Percentiles rank a stretch among this genome's conserved stretches.
Evolutionary conservation across 2,797 vertebrate genomes (phyloP).

Genomic region (Sebastes minor): DNA sequence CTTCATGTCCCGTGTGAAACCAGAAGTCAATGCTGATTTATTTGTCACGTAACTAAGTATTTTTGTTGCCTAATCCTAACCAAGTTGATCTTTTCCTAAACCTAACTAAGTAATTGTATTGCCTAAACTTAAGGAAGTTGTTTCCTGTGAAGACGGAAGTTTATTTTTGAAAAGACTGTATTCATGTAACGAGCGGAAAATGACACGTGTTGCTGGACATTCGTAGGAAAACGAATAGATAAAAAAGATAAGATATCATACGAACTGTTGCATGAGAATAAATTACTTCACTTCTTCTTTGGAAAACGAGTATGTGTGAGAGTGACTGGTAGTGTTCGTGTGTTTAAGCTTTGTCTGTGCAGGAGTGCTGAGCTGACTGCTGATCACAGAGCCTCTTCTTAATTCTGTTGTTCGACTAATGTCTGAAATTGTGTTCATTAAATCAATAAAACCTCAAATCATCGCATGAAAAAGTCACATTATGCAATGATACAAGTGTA

Average conservation of each 20-base stretch:
- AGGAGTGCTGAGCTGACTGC: not conserved
- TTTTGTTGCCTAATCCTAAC: too few relatives aligned
- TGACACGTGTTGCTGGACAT: too few relatives aligned
- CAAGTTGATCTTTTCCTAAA: too few relatives aligned
- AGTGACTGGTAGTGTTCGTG: not conserved
- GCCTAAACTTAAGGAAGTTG: too few relatives aligned
- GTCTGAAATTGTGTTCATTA: not conserved
- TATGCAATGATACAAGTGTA: not conserved
- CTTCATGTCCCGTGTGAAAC: accelerated
- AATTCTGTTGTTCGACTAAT: not conserved
- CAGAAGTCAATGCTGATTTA: too few relatives aligned
- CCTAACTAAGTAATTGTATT: too few relatives aligned
- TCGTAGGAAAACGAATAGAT: too few relatives aligned
- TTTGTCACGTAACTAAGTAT: too few relatives aligned
- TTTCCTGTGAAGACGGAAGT: accelerated
- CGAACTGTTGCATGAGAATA: too few relatives aligned
- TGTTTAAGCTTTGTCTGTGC: not conserved
- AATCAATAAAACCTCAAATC: not conserved
- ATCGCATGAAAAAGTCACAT: not conserved
- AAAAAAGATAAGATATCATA: too few relatives aligned
- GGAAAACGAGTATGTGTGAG: not conserved
- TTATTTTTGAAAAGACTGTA: too few relatives aligned
- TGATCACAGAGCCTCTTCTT: not conserved
- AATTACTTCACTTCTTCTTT: too few relatives aligned
- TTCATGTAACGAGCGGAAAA: accelerated